Base-by-base conservation (phyloP, 1,140 invertebrate genomes). In the Drosophila sucinea region DNA sequence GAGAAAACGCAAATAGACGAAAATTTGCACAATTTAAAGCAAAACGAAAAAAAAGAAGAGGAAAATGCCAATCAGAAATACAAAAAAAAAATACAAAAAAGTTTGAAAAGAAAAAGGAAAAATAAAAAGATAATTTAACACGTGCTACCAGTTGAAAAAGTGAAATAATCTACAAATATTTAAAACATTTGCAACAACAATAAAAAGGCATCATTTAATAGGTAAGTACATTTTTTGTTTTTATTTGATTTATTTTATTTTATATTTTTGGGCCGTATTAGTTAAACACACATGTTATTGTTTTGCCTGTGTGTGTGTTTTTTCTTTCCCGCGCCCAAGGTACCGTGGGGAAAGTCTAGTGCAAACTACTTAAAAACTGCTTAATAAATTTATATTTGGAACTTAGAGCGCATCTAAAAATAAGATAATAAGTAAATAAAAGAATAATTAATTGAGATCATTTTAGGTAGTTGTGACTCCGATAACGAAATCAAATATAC, bases 1-100 rank as follows among this genome's bases (percentile, higher is more conserved):
- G 76, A 89, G 67, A 87, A 78, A 70, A 67, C 62, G 40, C 58
- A 76, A 79, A 78, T 38, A 68, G 65, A 76, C 76, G 60, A 61
- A 60, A 29, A 29, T 29, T 44, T 61, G 32, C 38, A 38, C 60
- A 61, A 60, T 40, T 38, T 41, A 41, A 41, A 60, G 44, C 44
- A 47, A 47, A 47, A 47, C 23, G 44, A 47, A 47, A 47, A 47
- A 40, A 47, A 47, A 47, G 23, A 47, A 25, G 23, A 23, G 6
- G 23, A 27, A 29, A 41, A 60, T 41, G 58, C 38, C 33, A 40
- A 61, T 61, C 11, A 40, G 10, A 62, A 57, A 40, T 67, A 68
- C 55, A 29, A 33, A 17, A 32, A 63, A 60, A 79, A 73, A 79
- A 79, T 62, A 81, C 58, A 64, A 86, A 85, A 78, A 85, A 74